Evolutionary conservation across 2,888 invertebrate genomes (phyloP).

Genomic region (Adelphocoris suturalis): DNA sequence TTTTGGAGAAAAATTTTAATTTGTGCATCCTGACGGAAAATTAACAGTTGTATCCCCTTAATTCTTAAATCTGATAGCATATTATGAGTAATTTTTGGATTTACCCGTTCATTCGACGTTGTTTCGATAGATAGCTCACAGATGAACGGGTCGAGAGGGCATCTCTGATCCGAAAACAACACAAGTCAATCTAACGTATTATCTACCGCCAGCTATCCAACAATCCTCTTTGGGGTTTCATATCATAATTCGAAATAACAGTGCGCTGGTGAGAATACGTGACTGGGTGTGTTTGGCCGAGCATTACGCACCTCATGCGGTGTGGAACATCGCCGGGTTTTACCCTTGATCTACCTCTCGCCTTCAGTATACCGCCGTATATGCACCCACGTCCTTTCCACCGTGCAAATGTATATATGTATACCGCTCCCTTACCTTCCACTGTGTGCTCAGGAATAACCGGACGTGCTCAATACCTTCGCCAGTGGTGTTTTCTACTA

Average conservation of each 20-base stretch:
- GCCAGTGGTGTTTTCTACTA: not conserved
- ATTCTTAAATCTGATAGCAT: no score
- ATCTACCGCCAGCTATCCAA: no score
- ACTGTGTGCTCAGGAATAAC: slow-evolving; percentile 25
- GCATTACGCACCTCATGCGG: not conserved
- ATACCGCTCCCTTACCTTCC: not conserved
- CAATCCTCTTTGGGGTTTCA: not conserved
- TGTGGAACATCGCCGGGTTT: no score
- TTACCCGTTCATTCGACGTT: no score
- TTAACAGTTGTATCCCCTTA: no score
- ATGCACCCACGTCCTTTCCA: not conserved
- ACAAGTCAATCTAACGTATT: no score
- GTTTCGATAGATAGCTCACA: no score
- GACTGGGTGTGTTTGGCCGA: not conserved
- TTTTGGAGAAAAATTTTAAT: no score
- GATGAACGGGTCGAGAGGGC: no score
- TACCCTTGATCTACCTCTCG: not conserved
- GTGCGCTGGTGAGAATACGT: not conserved
- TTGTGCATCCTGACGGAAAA: no score
- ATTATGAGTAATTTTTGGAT: no score
- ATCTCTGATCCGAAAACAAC: no score
- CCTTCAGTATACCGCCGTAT: not conserved
- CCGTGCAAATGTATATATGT: slow-evolving; percentile 18
- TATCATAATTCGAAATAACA: not conserved
- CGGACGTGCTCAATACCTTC: not conserved